Percentiles rank a stretch among this genome's conserved stretches.
phyloP scores from a whole-genome alignment of 2,888 invertebrate genomes.

The Nowickia ferox region DNA sequence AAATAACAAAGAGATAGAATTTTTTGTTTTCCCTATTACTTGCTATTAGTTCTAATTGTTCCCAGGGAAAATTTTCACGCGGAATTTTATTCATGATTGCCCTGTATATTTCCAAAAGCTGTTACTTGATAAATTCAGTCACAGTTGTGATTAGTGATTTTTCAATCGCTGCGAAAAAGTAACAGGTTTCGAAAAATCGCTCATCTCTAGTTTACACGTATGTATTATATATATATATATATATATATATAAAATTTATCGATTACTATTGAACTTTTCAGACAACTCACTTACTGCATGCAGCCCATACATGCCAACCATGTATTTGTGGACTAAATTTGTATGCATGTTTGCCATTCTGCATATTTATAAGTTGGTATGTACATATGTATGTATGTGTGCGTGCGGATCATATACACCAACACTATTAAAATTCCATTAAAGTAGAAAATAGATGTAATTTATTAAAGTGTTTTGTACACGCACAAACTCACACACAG shows the following conservation, averaged over 20 bases:
- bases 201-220: too few relatives aligned
- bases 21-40: too few relatives aligned
- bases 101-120: too few relatives aligned
- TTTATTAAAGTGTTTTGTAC: conserved; percentile 29
- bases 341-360: conserved; percentile 20
- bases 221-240: too few relatives aligned
- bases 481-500: not conserved
- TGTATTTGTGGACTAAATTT: conserved; percentile 27
- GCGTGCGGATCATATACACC: conserved; percentile 25
- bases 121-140: too few relatives aligned
- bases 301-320: not conserved
- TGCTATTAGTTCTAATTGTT: too few relatives aligned
- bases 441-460: conserved; percentile 64
- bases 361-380: conserved; percentile 1
- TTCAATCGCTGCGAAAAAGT: too few relatives aligned
- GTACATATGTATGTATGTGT: not conserved
- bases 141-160: too few relatives aligned
- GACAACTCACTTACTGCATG: conserved; percentile 5
- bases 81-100: too few relatives aligned
- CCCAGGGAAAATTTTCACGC: too few relatives aligned
- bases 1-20: too few relatives aligned
- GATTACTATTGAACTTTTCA: not conserved
- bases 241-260: conserved; percentile 2
- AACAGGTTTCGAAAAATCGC: too few relatives aligned
- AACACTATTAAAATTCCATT: conserved; percentile 65